phyloP scores from a whole-genome alignment of 2,888 invertebrate species.

The Caenorhabditis japonica region DNA sequence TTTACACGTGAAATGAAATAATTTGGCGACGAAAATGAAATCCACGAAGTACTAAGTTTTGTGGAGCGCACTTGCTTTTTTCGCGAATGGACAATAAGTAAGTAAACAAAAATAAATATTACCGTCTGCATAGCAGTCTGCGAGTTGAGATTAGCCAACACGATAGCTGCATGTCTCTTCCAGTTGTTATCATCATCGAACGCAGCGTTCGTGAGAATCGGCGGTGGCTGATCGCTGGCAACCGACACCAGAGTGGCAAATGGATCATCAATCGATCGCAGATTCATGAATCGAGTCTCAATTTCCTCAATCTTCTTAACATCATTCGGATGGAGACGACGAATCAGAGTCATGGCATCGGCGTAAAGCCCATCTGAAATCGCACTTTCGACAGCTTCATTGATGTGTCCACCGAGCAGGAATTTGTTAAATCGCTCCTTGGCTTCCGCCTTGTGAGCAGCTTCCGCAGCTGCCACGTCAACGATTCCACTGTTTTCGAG shows the following conservation, averaged over 20 bases:
- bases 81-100: too few relatives aligned
- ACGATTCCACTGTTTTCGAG: conserved; percentile 30
- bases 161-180: conserved; percentile 95
- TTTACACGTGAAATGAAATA: too few relatives aligned
- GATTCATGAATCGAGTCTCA: conserved; percentile 61
- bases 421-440: conserved; percentile 53
- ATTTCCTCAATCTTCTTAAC: conserved; percentile 61
- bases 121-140: conserved; percentile 47
- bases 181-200: conserved; percentile 84
- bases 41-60: too few relatives aligned
- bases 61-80: too few relatives aligned
- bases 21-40: too few relatives aligned
- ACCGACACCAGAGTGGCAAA: conserved; percentile 68
- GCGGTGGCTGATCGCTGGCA: conserved; percentile 61
- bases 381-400: conserved; percentile 71
- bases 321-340: conserved; percentile 48
- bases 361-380: conserved; percentile 67
- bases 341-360: conserved; percentile 67
- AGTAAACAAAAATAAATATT: too few relatives aligned
- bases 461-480: not conserved
- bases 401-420: conserved; percentile 51
- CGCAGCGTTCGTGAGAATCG: conserved; percentile 57
- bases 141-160: conserved; percentile 84
- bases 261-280: conserved; percentile 67
- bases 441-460: conserved; percentile 19